Conservation (phyloP, 2,888 invertebrate genomes). For the Tineola bisselliella region DNA sequence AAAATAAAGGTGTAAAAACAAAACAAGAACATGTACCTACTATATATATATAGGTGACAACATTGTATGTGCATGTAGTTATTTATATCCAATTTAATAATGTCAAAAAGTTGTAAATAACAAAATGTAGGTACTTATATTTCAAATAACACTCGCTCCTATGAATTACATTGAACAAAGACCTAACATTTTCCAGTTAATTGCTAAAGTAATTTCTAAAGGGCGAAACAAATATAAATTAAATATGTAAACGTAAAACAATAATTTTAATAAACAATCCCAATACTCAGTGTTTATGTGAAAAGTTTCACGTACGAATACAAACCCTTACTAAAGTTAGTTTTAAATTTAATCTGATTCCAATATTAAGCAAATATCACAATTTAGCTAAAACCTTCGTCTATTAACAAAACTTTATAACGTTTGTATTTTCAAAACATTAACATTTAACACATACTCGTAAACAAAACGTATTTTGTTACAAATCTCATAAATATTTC, state of each 20-base stretch:
- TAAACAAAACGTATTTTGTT: neutral
- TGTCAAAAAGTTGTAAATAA: neutral
- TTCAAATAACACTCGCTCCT: neutral
- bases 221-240: conserved; percentile 6
- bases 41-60: too few species aligned
- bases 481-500: neutral
- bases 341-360: conserved; percentile 34
- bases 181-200: neutral
- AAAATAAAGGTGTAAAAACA: too few species aligned
- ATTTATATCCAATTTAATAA: neutral
- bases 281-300: conserved; percentile 14
- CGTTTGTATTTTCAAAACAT: neutral
- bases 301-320: conserved; percentile 11
- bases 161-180: neutral
- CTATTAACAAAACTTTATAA: neutral
- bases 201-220: neutral
- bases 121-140: neutral
- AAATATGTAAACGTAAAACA: conserved; percentile 8
- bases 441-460: neutral
- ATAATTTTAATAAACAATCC: conserved; percentile 14
- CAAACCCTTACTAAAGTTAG: conserved; percentile 26
- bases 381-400: neutral
- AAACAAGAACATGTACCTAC: too few species aligned
- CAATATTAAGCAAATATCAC: conserved; percentile 8
- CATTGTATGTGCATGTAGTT: too few species aligned